phyloP scores from a whole-genome alignment of 2,797 vertebrate species.

The Delichon dasypus region DNA sequence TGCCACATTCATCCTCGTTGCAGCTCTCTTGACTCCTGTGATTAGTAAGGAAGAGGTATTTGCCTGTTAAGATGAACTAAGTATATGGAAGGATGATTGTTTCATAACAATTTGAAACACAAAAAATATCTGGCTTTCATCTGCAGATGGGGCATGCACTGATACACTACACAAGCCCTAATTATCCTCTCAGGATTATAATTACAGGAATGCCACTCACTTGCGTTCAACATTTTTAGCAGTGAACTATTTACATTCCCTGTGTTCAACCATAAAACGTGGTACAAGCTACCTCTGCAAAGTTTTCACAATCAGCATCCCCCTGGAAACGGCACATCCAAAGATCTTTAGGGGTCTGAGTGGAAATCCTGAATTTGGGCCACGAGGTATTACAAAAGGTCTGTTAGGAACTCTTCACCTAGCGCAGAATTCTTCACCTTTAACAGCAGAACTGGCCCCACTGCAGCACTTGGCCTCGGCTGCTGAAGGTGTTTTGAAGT shows the following conservation, averaged over 20 bases:
- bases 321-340: neutral
- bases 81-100: neutral
- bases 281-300: neutral
- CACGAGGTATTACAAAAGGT: neutral
- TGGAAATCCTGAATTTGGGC: neutral
- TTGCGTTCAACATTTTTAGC: neutral
- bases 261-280: neutral
- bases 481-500: neutral
- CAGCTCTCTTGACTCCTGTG: neutral
- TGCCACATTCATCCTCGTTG: neutral
- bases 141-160: neutral
- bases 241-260: neutral
- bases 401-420: neutral
- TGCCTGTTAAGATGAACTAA: neutral
- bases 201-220: constrained; percentile 25
- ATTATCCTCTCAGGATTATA: neutral
- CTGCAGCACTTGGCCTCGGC: neutral
- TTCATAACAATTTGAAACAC: constrained; percentile 2
- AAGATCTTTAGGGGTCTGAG: neutral
- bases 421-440: neutral
- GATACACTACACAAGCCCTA: neutral
- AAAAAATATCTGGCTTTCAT: neutral
- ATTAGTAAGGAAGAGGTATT: constrained; percentile 10
- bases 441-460: neutral
- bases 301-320: neutral